These are phyloP conservation scores for Drosophila rellima DNA, from an alignment of 2,888 invertebrate species.

Conservation along the genomic window DNA sequence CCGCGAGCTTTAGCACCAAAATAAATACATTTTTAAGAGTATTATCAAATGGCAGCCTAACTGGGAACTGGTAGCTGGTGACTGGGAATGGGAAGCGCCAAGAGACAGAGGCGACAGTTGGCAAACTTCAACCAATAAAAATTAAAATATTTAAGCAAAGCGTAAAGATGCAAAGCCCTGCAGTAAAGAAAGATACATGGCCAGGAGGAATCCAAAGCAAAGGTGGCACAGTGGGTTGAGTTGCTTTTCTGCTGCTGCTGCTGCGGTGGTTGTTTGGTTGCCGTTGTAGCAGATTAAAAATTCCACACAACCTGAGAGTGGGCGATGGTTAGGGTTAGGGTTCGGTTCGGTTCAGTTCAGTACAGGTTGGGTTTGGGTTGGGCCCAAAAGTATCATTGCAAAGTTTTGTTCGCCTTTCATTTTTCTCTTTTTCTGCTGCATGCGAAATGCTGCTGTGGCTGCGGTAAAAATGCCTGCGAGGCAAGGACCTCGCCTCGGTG, in stretches of 20 bases:
- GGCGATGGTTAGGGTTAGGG: slow-evolving; percentile 17
- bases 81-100: neutral
- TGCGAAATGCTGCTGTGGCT: slow-evolving; percentile 67
- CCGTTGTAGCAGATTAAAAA: slow-evolving; percentile 75
- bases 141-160: slow-evolving; percentile 81
- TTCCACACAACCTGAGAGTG: slow-evolving; percentile 74
- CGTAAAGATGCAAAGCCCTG: slow-evolving; percentile 78
- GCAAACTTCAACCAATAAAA: slow-evolving; percentile 77
- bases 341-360: slow-evolving; percentile 1
- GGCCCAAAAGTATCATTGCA: slow-evolving; percentile 73
- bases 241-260: slow-evolving; percentile 25
- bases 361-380: slow-evolving; percentile 1
- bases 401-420: slow-evolving; percentile 65
- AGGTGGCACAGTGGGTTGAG: slow-evolving; percentile 12
- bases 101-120: slow-evolving; percentile 57
- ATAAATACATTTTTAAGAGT: slow-evolving; percentile 77
- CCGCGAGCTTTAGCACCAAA: slow-evolving; percentile 58
- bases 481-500: slow-evolving; percentile 49
- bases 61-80: slow-evolving; percentile 13
- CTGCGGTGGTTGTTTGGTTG: slow-evolving; percentile 60
- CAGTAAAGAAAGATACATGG: slow-evolving; percentile 77
- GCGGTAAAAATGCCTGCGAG: slow-evolving; percentile 72
- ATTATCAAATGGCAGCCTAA: slow-evolving; percentile 68
- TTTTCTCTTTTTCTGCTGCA: slow-evolving; percentile 50
- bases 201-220: slow-evolving; percentile 21